phyloP scores from a whole-genome alignment of 64 coral and sea anemone genomes.

The Catalaphyllia jardinei region DNA sequence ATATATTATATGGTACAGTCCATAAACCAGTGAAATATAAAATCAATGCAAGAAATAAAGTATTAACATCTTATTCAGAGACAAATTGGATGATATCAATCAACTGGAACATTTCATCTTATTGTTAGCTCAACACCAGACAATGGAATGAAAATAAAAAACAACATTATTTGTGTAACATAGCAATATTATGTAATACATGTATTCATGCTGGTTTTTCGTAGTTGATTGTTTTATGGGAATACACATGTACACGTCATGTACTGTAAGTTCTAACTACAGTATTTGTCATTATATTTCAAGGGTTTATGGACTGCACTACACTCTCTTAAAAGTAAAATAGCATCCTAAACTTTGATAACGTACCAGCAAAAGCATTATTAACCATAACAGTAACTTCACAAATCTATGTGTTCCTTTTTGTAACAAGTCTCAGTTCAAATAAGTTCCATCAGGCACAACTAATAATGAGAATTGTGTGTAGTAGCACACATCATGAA shows the following conservation, averaged over 20 bases:
- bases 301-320: slow-evolving; percentile 17
- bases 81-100: not conserved
- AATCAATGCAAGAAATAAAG: too few relatives aligned
- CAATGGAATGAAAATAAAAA: slow-evolving; percentile 12
- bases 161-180: slow-evolving; percentile 3
- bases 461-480: not conserved
- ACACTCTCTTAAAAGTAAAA: slow-evolving; percentile 29
- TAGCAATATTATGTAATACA: slow-evolving; percentile 43
- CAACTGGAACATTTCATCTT: not conserved
- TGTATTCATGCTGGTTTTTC: not conserved
- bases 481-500: not conserved
- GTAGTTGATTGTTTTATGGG: not conserved
- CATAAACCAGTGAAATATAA: not conserved
- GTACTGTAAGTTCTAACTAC: too few relatives aligned
- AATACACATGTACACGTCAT: too few relatives aligned
- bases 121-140: not conserved
- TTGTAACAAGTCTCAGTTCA: not conserved
- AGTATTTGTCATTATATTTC: not conserved
- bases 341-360: slow-evolving; percentile 38
- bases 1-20: not conserved
- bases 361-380: slow-evolving; percentile 25
- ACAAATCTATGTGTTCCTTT: not conserved
- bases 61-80: not conserved
- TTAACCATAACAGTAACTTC: slow-evolving; percentile 26
- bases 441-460: too few relatives aligned